Evolutionary conservation across 2,888 invertebrate species (phyloP).

Genomic region (Rotaria sp.): DNA sequence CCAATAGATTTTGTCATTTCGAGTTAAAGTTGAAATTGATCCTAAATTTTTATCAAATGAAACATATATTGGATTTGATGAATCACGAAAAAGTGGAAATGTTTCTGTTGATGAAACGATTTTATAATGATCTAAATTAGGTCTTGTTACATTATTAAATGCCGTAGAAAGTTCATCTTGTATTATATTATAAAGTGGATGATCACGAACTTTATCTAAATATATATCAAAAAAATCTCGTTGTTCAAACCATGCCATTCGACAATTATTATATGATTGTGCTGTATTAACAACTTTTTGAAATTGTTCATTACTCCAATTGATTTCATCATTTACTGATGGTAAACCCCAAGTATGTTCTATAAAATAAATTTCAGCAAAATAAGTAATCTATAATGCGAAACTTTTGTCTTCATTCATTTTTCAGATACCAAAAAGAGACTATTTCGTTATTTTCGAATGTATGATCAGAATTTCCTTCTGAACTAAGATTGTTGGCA

Average conservation of each 20-base stretch:
- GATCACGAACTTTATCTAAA: constrained; percentile 44
- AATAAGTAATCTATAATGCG: too few relatives aligned
- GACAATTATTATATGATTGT: constrained; percentile 44
- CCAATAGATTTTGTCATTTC: constrained; percentile 42
- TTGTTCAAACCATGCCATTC: constrained; percentile 48
- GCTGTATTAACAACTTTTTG: constrained; percentile 40
- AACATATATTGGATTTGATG: constrained; percentile 33
- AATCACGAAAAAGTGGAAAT: background rate
- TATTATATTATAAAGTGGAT: constrained; percentile 44
- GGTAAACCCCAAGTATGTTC: constrained; percentile 51
- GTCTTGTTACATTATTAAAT: background rate
- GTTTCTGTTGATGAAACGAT: background rate
- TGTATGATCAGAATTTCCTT: too few relatives aligned
- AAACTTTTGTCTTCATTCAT: too few relatives aligned
- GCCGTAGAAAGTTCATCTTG: constrained; percentile 41
- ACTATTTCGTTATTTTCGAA: too few relatives aligned
- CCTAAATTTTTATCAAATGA: constrained; percentile 41
- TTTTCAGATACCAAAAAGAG: too few relatives aligned
- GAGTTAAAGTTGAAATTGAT: constrained; percentile 36
- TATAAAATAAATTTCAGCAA: background rate
- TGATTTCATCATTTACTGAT: constrained; percentile 44
- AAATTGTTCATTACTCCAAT: constrained; percentile 44
- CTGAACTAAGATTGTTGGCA: too few relatives aligned
- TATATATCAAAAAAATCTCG: constrained; percentile 46
- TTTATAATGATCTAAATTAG: background rate